Evolutionary conservation across 2,113 vertebrate species (phyloP).

Genomic region (Thunnus thynnus): DNA sequence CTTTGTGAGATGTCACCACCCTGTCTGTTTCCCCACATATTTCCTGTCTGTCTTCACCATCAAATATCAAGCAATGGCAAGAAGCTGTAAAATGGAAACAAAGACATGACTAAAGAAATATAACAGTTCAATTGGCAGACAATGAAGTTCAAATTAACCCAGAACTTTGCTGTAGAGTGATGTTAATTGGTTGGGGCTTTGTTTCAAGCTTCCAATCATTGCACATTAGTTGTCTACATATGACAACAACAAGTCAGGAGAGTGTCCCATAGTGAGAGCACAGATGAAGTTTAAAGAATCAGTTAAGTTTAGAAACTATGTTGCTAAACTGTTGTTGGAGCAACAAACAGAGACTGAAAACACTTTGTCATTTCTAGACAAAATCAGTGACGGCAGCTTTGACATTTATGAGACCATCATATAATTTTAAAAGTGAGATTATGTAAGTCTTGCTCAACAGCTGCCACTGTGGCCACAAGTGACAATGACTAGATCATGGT

Average conservation of each 20-base stretch:
- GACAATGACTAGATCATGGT: no score
- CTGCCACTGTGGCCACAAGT: no score
- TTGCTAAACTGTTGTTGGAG: neutral
- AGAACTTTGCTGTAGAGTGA: neutral
- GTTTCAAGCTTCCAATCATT: neutral
- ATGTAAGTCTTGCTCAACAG: no score
- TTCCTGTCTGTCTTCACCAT: constrained; percentile 15
- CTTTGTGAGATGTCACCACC: constrained; percentile 6
- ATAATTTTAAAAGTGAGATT: no score
- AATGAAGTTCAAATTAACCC: neutral
- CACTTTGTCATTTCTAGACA: neutral
- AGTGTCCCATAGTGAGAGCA: neutral
- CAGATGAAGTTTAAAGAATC: neutral
- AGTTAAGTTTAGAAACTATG: neutral
- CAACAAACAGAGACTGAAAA: no score
- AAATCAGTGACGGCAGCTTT: neutral
- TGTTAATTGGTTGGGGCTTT: neutral
- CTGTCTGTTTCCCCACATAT: neutral
- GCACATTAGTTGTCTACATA: neutral
- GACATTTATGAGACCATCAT: no score
- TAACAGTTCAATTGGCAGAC: neutral
- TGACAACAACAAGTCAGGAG: neutral
- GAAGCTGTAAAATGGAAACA: constrained; percentile 10
- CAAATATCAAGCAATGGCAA: neutral
- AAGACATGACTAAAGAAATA: neutral